A percentile compares a stretch with the other conserved stretches of the same genome.
These are phyloP conservation scores for Nymphalis polychloros DNA, from an alignment of 2,888 invertebrate species.

Conservation along the genomic window DNA sequence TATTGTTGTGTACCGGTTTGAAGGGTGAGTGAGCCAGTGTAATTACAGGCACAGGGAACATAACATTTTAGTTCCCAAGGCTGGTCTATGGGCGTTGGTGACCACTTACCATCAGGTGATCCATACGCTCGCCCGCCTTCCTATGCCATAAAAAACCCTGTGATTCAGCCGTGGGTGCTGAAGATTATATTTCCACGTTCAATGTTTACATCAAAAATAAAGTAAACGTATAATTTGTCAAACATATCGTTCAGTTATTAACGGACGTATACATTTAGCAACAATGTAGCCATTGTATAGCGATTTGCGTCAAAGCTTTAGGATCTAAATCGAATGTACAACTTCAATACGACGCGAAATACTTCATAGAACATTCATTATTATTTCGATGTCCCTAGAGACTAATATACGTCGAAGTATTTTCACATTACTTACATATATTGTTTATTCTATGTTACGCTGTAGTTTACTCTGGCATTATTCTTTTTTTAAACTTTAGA, in stretches of 20 bases:
- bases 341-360: background rate
- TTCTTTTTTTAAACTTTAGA: conserved; percentile 10
- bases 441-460: background rate
- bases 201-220: conserved; percentile 1
- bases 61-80: too few species aligned
- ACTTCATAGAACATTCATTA: background rate
- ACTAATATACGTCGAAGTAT: background rate
- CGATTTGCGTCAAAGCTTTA: conserved; percentile 24
- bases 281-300: conserved; percentile 25
- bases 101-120: too few species aligned
- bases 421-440: background rate
- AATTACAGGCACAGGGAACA: too few species aligned
- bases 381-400: background rate
- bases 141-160: too few species aligned
- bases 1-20: too few species aligned
- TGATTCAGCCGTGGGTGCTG: background rate
- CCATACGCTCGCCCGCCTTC: too few species aligned
- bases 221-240: conserved; percentile 24
- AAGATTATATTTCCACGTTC: background rate
- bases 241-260: conserved; percentile 10
- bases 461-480: conserved; percentile 10
- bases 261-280: conserved; percentile 19
- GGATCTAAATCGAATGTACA: background rate
- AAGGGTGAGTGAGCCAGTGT: too few species aligned
- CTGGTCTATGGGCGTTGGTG: too few species aligned